Evolutionary conservation across 2,113 vertebrate genomes (phyloP).

Genomic region (Campylomormyrus numenius): DNA sequence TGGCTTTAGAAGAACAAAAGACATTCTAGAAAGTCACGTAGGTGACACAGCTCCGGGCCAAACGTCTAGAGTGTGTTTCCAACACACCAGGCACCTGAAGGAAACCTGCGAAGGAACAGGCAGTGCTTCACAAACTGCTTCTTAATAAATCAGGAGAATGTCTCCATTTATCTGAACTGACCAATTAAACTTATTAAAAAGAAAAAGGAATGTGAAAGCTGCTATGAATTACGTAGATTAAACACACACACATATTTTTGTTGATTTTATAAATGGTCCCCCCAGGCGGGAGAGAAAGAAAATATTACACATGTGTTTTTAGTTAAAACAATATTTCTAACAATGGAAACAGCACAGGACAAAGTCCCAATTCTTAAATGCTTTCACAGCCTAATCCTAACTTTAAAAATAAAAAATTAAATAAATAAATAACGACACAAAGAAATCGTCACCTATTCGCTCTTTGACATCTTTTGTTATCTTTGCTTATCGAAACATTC

Average conservation of each 20-base stretch:
- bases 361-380: not conserved
- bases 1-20: not conserved
- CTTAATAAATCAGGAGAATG: not conserved
- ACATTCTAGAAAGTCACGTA: not conserved
- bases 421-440: not conserved
- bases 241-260: not conserved
- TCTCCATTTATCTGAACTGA: not conserved
- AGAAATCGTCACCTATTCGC: not conserved
- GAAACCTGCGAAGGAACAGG: not conserved
- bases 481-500: not conserved
- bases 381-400: not conserved
- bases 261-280: not conserved
- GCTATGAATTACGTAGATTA: not conserved
- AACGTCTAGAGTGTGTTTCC: not conserved
- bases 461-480: not conserved
- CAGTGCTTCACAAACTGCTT: not conserved
- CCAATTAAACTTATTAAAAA: not conserved
- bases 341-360: not conserved
- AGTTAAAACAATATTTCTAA: not conserved
- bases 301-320: not conserved
- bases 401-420: not conserved
- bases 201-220: not conserved
- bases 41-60: not conserved
- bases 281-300: not conserved
- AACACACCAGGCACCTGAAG: not conserved